Conservation (phyloP, 2,888 invertebrate species). For the Oscheius sp. region DNA sequence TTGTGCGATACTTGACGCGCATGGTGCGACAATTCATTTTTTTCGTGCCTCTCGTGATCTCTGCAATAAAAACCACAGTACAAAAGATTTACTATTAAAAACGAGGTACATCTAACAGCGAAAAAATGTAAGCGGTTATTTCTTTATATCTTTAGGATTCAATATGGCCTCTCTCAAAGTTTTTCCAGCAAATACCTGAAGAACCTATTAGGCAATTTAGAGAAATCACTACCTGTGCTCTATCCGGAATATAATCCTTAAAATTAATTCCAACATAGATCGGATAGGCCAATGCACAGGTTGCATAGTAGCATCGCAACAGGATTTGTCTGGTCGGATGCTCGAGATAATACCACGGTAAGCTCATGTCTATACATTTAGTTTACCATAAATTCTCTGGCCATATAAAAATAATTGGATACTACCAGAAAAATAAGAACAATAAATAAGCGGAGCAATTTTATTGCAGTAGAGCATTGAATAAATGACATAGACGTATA, state of each 20-base stretch:
- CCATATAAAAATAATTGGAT: neutral
- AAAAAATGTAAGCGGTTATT: slow-evolving; percentile 6
- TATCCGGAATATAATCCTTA: neutral
- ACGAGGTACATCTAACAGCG: too few species aligned
- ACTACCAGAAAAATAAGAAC: neutral
- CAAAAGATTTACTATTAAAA: too few species aligned
- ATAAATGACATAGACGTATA: slow-evolving; percentile 25
- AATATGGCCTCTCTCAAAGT: slow-evolving; percentile 47
- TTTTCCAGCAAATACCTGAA: slow-evolving; percentile 47
- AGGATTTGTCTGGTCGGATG: slow-evolving; percentile 1
- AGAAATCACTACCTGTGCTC: slow-evolving; percentile 1
- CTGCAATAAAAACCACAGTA: too few species aligned
- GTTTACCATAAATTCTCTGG: neutral
- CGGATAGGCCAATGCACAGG: slow-evolving; percentile 14
- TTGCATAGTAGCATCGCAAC: slow-evolving; percentile 15
- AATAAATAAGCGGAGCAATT: slow-evolving; percentile 11
- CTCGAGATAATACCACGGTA: slow-evolving; percentile 25
- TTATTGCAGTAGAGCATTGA: slow-evolving; percentile 10
- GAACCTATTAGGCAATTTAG: neutral
- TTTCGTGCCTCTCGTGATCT: too few species aligned
- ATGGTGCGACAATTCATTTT: neutral
- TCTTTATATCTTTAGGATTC: slow-evolving; percentile 40
- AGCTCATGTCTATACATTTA: slow-evolving; percentile 12
- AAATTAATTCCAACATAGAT: slow-evolving; percentile 15
- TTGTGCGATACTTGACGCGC: neutral